A percentile compares a stretch with the other conserved stretches of the same genome.
These are phyloP conservation scores for Helicorthomorpha holstii DNA, from an alignment of 1,140 invertebrate genomes.

Conservation along the genomic window DNA sequence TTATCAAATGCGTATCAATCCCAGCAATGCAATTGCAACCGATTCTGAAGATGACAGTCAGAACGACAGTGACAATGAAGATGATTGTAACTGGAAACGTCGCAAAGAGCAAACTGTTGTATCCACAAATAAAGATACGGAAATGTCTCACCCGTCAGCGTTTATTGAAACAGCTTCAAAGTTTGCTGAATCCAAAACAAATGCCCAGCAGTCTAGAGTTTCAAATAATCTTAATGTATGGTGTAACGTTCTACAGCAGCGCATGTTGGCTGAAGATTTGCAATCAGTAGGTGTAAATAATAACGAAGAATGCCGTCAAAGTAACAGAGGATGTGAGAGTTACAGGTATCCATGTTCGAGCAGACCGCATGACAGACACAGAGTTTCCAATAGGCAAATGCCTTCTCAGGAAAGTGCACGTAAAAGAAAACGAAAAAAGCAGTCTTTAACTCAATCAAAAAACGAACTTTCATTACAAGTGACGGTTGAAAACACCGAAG, in stretches of 20 bases:
- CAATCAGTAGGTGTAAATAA: neutral
- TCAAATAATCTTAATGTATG: too few species aligned
- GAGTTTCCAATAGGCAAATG: neutral
- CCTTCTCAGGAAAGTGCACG: neutral
- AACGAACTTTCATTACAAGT: neutral
- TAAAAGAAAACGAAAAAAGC: neutral
- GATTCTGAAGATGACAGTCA: too few species aligned
- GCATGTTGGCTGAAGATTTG: neutral
- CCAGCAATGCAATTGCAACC: too few species aligned
- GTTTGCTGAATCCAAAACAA: too few species aligned
- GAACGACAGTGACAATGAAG: too few species aligned
- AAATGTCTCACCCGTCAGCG: too few species aligned
- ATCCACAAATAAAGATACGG: too few species aligned
- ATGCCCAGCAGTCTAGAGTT: too few species aligned
- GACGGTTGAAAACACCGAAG: neutral
- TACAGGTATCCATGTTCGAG: neutral
- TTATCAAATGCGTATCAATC: too few species aligned
- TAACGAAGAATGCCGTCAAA: neutral
- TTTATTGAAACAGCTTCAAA: too few species aligned
- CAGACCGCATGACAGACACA: neutral
- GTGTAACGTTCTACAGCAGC: neutral
- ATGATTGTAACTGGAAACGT: too few species aligned
- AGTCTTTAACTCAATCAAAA: neutral
- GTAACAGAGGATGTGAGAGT: neutral
- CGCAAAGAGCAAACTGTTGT: too few species aligned